Evolutionary conservation across 2,113 vertebrate genomes (phyloP), one percentile per base, ranked within the genome.

Genomic region (Diphyllodes magnificus): DNA sequence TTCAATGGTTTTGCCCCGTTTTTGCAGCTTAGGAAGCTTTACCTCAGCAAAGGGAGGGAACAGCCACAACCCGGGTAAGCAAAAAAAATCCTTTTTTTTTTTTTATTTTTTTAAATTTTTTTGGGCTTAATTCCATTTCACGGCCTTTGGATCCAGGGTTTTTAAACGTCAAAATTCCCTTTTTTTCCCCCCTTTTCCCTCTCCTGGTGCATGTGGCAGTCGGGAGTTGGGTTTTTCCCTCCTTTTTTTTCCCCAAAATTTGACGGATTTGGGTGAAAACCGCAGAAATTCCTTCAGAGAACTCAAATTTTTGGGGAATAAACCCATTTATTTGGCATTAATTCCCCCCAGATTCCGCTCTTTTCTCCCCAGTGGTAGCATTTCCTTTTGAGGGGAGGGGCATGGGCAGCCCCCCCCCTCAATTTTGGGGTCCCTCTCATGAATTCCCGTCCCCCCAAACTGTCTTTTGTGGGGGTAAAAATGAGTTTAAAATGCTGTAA

Each of bases 11-110:
- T 88, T 97, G 71, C 94, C 96, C 95, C 95, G 21, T 85, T 83
- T 96, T 96, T 96, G 87, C 96, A 95, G 88, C 96, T 85, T 98
- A 96, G 96, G 96, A 96, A 95, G 93, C 98, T 98, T 92, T 92
- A 98, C 90, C 95, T 97, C 98, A 97, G 96, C 98, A 98, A 98
- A 98, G 98, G 98, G 98, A 98, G 98, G 97, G 90, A 98, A 98
- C 75, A 97, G 97, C 98, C 96, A 96, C 98, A 97, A 96, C 69
- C 78, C 98, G 97, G 99, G 99, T 99, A 99, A 99, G 99, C 98
- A 98, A 98, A 95, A 98, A 95, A 98, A 98, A 96, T 98, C 97
- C 97, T 98, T 98, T 78, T 63, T 71, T 59, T 39, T 45, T 53
- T 47, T 30, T 50, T 50, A 11, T 59, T 22, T 30, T 98, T 98